Base-by-base conservation (phyloP, 2,888 invertebrate genomes). In the Drosophila mercatorum region DNA sequence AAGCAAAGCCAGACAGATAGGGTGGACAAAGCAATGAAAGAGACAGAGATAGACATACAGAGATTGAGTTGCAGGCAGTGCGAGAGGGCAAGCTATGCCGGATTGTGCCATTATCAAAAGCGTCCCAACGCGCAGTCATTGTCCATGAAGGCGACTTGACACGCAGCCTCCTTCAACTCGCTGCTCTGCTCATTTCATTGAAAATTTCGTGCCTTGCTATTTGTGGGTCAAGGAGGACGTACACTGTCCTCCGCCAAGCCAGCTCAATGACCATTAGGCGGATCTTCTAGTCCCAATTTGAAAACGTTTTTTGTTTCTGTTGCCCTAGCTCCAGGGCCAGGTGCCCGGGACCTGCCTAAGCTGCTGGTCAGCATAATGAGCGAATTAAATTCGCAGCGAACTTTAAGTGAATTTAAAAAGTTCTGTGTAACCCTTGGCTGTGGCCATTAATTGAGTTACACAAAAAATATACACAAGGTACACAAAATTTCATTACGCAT, bases 401-500 rank as follows among this genome's bases (percentile, higher is more conserved):
- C 75, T 80, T 60, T 72, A 75, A 84, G 53, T 80, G 74, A 83
- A 76, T 85, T 84, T 83, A 76, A 85, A 64, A 84, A 60, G 69
- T 79, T 67, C 14, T 40, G 40, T 11, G 40, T 2, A 4, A 47
- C 61, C 28, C 40, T 26, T n/a, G 17, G 51, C 49, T 61, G 53
- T 26, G 66, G 52, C 52, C 53, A 75, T 82, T 84, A 89, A 86
- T 84, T 80, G 73, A 81, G 82, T 89, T 80, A 77, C 11, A 34
- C 0, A 10, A 10, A 34, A 64, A 62, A 60, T 62, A 68, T 62
- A 72, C 81, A 81, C 68, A 76, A 75, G 69, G 68, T 78, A 72
- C 22, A 68, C 66, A 51, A 64, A 77, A 79, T 86, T 74, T 51
- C 77, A 88, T 85, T 81, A 83, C 79, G 87, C 72, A 88, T 85